A percentile compares a stretch with the other conserved stretches of the same genome.
phyloP scores from a whole-genome alignment of 1,140 invertebrate genomes.

The Neotoxoptera formosana region DNA sequence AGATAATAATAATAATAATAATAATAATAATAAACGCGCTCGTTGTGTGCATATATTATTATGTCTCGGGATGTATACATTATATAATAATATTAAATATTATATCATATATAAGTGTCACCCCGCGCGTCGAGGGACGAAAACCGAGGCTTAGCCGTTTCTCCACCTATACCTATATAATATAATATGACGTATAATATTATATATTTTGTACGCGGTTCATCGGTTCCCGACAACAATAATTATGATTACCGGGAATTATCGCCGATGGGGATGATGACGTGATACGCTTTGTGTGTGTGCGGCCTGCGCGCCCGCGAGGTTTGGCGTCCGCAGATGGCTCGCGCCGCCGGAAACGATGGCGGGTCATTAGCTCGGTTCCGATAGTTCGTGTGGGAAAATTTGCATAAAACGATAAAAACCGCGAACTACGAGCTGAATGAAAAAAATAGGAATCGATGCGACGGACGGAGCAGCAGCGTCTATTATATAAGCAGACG shows the following conservation, averaged over 20 bases:
- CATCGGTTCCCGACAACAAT: constrained; percentile 42
- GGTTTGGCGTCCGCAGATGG: neutral
- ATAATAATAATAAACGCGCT: too few species aligned
- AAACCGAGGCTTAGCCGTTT: neutral
- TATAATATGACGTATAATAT: too few species aligned
- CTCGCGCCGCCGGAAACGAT: constrained; percentile 37
- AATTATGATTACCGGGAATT: constrained; percentile 33
- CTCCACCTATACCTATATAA: neutral
- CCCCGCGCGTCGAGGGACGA: neutral
- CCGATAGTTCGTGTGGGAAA: constrained; percentile 6
- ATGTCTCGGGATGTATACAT: neutral
- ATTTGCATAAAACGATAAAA: constrained; percentile 48
- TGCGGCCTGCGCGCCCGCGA: too few species aligned
- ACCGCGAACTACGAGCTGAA: neutral
- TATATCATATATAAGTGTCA: neutral
- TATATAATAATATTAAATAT: neutral
- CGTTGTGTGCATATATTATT: neutral
- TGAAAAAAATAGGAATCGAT: neutral
- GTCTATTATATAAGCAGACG: too few species aligned
- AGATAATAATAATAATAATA: too few species aligned
- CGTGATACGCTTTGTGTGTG: neutral
- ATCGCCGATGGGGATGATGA: neutral
- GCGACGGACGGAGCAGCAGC: neutral
- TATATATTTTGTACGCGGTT: neutral
- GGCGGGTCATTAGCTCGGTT: constrained; percentile 25